phyloP scores from a whole-genome alignment of 1,140 invertebrate species.

The Octopus bimaculoides region DNA sequence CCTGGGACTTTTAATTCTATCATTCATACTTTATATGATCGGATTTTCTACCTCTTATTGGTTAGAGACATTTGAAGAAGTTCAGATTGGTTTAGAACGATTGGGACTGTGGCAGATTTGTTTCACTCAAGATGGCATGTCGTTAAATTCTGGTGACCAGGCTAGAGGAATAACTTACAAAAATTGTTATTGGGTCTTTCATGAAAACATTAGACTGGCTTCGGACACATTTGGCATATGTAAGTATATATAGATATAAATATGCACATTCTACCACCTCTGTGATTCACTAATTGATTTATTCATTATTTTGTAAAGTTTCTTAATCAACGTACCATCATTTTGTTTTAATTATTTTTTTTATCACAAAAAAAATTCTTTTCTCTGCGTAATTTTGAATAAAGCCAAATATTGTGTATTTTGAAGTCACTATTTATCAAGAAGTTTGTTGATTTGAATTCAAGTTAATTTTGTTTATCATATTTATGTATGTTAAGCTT shows the following conservation, averaged over 20 bases:
- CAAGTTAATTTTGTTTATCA: too few relatives aligned
- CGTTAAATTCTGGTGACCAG: background rate
- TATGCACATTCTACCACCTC: too few relatives aligned
- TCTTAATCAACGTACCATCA: too few relatives aligned
- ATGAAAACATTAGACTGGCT: background rate
- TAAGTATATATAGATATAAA: background rate
- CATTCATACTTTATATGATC: background rate
- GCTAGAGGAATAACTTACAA: background rate
- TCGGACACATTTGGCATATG: background rate
- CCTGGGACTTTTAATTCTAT: background rate
- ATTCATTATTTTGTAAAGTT: too few relatives aligned
- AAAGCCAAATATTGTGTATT: too few relatives aligned
- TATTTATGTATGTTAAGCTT: too few relatives aligned
- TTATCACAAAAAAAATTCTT: too few relatives aligned
- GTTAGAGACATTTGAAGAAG: constrained; percentile 2
- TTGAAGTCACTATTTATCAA: too few relatives aligned
- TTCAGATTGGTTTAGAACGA: background rate
- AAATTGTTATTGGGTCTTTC: constrained; percentile 7
- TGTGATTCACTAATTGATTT: too few relatives aligned
- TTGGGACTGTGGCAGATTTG: constrained; percentile 2
- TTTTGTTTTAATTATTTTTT: too few relatives aligned
- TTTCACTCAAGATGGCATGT: background rate
- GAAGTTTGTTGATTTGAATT: too few relatives aligned
- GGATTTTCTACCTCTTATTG: background rate
- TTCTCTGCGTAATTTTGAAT: too few relatives aligned